Evolutionary conservation across 1,140 invertebrate species (phyloP).

Genomic region (Phthorimaea operculella): DNA sequence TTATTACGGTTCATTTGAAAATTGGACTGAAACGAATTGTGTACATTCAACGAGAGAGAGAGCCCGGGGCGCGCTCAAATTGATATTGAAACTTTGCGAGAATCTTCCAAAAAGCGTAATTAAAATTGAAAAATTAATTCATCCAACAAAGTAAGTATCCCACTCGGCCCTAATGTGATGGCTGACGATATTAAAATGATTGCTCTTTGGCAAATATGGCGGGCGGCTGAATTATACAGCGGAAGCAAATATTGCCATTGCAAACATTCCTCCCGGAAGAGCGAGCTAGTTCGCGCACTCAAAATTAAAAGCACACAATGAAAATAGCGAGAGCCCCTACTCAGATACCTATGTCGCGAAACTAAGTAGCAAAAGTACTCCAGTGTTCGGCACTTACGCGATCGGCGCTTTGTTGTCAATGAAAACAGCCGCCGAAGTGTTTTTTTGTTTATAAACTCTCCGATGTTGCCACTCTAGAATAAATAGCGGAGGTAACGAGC

Average conservation of each 20-base stretch:
- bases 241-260: slow-evolving; percentile 73
- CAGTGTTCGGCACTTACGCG: slow-evolving; percentile 46
- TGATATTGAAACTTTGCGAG: neutral
- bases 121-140: slow-evolving; percentile 62
- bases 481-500: slow-evolving; percentile 62
- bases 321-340: slow-evolving; percentile 62
- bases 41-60: neutral
- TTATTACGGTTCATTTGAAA: too few relatives aligned
- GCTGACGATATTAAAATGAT: slow-evolving; percentile 73
- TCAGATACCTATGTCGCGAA: slow-evolving; percentile 62
- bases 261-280: slow-evolving; percentile 71
- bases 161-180: slow-evolving; percentile 61
- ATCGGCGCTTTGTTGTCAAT: slow-evolving; percentile 57
- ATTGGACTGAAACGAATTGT: neutral
- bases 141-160: slow-evolving; percentile 55
- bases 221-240: slow-evolving; percentile 74
- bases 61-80: neutral
- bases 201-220: slow-evolving; percentile 75
- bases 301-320: slow-evolving; percentile 71
- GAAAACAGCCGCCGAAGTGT: slow-evolving; percentile 63
- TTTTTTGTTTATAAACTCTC: slow-evolving; percentile 66
- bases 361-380: slow-evolving; percentile 60
- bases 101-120: slow-evolving; percentile 27
- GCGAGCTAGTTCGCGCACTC: slow-evolving; percentile 69
- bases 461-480: slow-evolving; percentile 64